Base-by-base conservation (phyloP, 2,888 invertebrate species). In the Leptopilina drosophilae region DNA sequence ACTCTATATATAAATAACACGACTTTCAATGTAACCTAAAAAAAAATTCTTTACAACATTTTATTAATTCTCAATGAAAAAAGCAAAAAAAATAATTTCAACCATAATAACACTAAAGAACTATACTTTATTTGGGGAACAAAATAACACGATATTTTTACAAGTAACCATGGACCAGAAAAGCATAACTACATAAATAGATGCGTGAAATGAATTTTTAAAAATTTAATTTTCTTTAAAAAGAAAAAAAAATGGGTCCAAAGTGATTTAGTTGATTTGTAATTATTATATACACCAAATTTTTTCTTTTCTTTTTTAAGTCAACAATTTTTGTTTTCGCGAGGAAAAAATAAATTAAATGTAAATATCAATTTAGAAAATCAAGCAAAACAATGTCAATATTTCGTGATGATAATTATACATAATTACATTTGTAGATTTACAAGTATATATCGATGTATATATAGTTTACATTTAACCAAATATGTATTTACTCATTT, bases 381-480 rank as follows among this genome's bases (percentile, higher is more conserved):
- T 33, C 40, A 73, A 53, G n/a, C 33, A 33, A 73, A 73, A 73
- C 56, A 73, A 53, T 53, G 73, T 73, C 73, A 73, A 73, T 73
- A 73, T n/a, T 73, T 73, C 73, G 73, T 73, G 73, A 73, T 73
- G 33, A 33, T 33, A 33, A 33, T 33, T 33, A 73, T 73, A 33
- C 53, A 73, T 11, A 73, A 40, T 69, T 69, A 26, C 53, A 69
- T 69, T 26, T 15, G 73, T 56, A 33, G 73, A 59, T 6, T 59
- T 20, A 62, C 49, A 12, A 49, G 49, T 73, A 73, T 73, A 33
- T 26, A 73, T 11, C 56, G n/a, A 33, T 73, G 53, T 73, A 33
- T 26, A 73, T 11, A 73, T 11, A 33, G 73, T 12, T 20, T 11
- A n/a, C 20, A 62, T 20, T 20, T 62, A 62, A 62, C 15, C 9